These are phyloP conservation scores for Oryctolagus cuniculus DNA, from an alignment of 2,113 vertebrate species.

Conservation along the genomic window mOryCun1.1 NC_091452.1:5774001-5774500, in stretches of 20 bases:
- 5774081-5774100: background rate
- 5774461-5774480: background rate
- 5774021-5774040: background rate
- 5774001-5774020: background rate
- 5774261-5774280: background rate
- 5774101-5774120: fast-evolving
- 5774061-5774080: background rate
- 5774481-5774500: fast-evolving
- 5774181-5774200: fast-evolving
- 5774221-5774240: background rate
- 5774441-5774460: background rate
- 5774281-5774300: background rate
- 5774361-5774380: background rate
- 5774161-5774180: fast-evolving
- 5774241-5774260: background rate
- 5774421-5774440: background rate
- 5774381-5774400: background rate
- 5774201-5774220: fast-evolving
- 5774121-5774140: fast-evolving
- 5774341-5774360: background rate
- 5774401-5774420: background rate
- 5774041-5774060: background rate
- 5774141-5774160: background rate
- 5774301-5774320: background rate
- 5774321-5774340: background rate